phyloP scores from a whole-genome alignment of 2,888 invertebrate genomes.

The Trissonchulus latispiculum region DNA sequence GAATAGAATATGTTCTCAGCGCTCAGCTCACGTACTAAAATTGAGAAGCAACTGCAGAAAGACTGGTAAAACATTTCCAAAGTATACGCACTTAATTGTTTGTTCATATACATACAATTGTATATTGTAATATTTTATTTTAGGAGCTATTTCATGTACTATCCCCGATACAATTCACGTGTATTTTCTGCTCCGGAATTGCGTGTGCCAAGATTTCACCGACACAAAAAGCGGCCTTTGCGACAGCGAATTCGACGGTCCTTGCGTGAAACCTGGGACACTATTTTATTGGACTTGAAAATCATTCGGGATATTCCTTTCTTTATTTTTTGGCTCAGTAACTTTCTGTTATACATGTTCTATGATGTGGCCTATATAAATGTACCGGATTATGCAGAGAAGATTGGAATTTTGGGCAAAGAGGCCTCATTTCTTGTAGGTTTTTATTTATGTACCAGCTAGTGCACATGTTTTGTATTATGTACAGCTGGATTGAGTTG shows the following conservation, averaged over 20 bases:
- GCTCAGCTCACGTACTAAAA: no score
- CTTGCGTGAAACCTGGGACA: not conserved
- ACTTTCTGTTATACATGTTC: conserved; percentile 79
- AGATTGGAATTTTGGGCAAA: conserved; percentile 56
- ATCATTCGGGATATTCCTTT: conserved; percentile 69
- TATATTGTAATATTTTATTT: no score
- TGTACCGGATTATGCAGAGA: conserved; percentile 69
- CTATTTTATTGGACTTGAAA: conserved; percentile 62
- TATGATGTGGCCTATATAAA: conserved; percentile 86
- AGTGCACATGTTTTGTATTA: no score
- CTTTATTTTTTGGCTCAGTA: conserved; percentile 67
- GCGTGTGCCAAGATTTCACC: not conserved
- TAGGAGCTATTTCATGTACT: not conserved
- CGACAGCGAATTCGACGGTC: not conserved
- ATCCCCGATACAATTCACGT: not conserved
- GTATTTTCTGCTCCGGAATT: conserved; percentile 21
- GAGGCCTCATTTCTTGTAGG: conserved; percentile 59
- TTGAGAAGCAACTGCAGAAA: no score
- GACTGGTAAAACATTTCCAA: no score
- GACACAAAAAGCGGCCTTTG: conserved; percentile 4
- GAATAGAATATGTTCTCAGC: no score
- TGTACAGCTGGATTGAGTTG: no score
- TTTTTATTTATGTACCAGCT: no score
- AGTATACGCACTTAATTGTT: no score
- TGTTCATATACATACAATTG: no score